A percentile compares a stretch with the other conserved stretches of the same genome.
These are phyloP conservation scores for Danio tinwini DNA, from an alignment of 2,797 vertebrate genomes.

Conservation along the genomic window DNA sequence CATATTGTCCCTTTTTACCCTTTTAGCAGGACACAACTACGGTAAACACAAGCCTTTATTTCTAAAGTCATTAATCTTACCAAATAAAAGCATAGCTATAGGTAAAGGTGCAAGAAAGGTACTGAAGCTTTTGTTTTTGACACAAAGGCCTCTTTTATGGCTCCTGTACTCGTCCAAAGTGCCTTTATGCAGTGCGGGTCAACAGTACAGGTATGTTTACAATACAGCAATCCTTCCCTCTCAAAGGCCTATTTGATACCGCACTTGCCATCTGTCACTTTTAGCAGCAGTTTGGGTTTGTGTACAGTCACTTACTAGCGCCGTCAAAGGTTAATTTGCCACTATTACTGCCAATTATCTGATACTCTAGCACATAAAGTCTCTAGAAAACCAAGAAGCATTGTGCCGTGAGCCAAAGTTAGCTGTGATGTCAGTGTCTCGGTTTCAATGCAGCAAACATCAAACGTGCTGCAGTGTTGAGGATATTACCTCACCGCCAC, in stretches of 20 bases:
- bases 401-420: not conserved
- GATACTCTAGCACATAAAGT: conserved; percentile 17
- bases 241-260: conserved; percentile 51
- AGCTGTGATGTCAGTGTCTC: conserved; percentile 22
- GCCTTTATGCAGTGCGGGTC: conserved; percentile 43
- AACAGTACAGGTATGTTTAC: conserved; percentile 61
- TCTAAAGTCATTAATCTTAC: conserved; percentile 43
- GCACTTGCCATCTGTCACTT: conserved; percentile 48
- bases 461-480: conserved; percentile 42
- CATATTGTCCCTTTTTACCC: too few relatives aligned
- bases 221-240: conserved; percentile 55
- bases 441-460: conserved; percentile 35
- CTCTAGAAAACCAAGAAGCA: conserved; percentile 25
- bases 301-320: conserved; percentile 7
- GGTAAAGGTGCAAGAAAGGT: conserved; percentile 57
- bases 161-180: conserved; percentile 55
- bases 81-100: conserved; percentile 18
- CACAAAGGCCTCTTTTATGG: conserved; percentile 57
- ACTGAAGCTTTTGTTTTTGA: conserved; percentile 56
- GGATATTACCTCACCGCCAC: conserved; percentile 64
- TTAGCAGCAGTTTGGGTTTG: conserved; percentile 32
- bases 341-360: not conserved
- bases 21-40: not conserved
- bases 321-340: conserved; percentile 36
- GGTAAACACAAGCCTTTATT: conserved; percentile 19